Conservation (phyloP, 2,113 vertebrate genomes). For the Opisthocomus hoazin region DNA sequence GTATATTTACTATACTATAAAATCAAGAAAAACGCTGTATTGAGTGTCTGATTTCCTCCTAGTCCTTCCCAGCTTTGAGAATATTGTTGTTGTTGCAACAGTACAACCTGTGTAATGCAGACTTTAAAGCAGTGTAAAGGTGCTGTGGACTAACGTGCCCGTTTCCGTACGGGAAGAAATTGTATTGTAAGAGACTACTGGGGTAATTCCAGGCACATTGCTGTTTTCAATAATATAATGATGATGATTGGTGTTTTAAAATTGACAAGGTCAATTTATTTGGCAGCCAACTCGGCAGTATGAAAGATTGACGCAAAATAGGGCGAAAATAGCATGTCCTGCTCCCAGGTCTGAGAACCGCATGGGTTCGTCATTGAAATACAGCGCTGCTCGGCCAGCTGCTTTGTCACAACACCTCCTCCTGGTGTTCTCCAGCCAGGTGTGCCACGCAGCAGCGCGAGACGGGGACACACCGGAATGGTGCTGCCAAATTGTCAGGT, state of each 20-base stretch:
- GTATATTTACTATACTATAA: neutral
- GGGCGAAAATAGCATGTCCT: neutral
- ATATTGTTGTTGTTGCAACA: neutral
- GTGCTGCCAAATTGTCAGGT: rapidly evolving
- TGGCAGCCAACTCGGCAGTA: neutral
- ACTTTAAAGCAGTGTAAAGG: neutral
- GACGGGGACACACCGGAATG: neutral
- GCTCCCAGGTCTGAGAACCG: neutral
- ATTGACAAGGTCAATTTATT: neutral
- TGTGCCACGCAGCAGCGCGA: neutral
- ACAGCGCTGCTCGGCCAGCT: rapidly evolving
- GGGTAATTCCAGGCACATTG: neutral
- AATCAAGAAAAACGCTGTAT: neutral
- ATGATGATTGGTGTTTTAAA: neutral
- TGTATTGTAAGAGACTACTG: neutral
- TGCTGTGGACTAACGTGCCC: neutral
- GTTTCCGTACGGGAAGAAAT: neutral
- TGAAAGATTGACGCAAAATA: neutral
- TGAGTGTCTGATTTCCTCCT: neutral
- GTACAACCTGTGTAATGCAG: rapidly evolving
- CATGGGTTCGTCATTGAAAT: neutral
- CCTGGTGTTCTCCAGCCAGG: too few species aligned
- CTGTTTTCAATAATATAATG: neutral
- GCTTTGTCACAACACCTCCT: neutral
- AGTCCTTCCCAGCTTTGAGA: neutral